Evolutionary conservation across 2,113 vertebrate genomes (phyloP), one percentile per base, ranked within the genome.

Genomic region (Zeus faber): DNA sequence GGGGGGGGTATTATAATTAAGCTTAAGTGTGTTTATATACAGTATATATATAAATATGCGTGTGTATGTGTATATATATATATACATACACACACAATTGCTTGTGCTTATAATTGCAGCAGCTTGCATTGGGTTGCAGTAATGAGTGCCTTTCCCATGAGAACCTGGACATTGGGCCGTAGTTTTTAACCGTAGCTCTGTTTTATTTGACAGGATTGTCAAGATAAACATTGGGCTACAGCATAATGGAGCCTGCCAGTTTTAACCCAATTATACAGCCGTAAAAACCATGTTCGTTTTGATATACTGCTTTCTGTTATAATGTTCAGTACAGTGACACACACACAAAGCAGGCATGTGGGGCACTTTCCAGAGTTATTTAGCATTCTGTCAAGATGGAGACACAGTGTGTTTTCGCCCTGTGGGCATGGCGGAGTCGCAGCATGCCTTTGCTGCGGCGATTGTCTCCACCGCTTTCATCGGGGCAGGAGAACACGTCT

Each of bases 361-460:
- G 79, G 49, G 47, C 58, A 58, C 67, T 67, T 79, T 72, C 75
- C 63, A 58, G 27, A 62, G 72, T 66, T 55, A 69, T 84, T 82
- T 79, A 68, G 70, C 72, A 86, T 86, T 86, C 79, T 81, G 77
- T 81, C 82, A 56, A 61, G 70, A 76, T 67, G 67, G 65, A 70
- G 54, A 61, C 60, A 9, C 52, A 25, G 46, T 66, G 59, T 43
- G 35, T 41, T 54, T 73, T 79, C 62, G 56, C 69, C 80, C 76
- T 65, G 76, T 78, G 80, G 82, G 72, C 75, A 61, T 46, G 65
- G 70, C 72, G 72, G 31, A 47, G 72, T 77, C 73, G 82, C 77
- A 74, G 76, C 76, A 72, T 71, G 78, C 85, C 79, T 83, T 75
- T 73, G 87, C 88, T 88, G 80, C 52, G 26, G 13, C 26, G 2